phyloP scores from a whole-genome alignment of 1,140 invertebrate genomes.

The Varroa destructor region DNA sequence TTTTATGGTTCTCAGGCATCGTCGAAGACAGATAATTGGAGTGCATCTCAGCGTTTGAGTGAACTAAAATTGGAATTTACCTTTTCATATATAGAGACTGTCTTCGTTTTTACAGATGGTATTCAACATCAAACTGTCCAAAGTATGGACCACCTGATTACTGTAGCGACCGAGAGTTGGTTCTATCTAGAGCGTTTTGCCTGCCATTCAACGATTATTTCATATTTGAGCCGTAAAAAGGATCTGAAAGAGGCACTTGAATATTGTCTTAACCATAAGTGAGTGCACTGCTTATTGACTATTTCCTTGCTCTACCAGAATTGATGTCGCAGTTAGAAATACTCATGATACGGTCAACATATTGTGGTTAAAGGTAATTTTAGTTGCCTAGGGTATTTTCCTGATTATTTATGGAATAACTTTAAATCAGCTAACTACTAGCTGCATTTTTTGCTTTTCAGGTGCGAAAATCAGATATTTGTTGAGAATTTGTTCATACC shows the following conservation, averaged over 20 bases:
- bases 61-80: background rate
- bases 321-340: too few species aligned
- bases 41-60: too few species aligned
- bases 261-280: constrained; percentile 4
- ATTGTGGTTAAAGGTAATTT: too few species aligned
- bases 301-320: too few species aligned
- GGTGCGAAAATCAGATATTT: constrained; percentile 38
- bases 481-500: constrained; percentile 41
- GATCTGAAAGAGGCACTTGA: background rate
- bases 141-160: background rate
- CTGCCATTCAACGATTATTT: constrained; percentile 34
- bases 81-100: background rate
- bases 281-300: background rate
- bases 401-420: too few species aligned
- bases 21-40: too few species aligned
- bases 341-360: too few species aligned
- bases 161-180: background rate
- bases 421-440: too few species aligned
- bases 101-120: background rate
- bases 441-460: background rate
- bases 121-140: background rate
- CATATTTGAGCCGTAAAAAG: constrained; percentile 1
- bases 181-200: constrained; percentile 37
- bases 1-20: too few species aligned
- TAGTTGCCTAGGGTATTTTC: too few species aligned